These are phyloP conservation scores for Mirza zaza DNA, from an alignment of 2,113 vertebrate genomes.

Conservation along the genomic window DNA sequence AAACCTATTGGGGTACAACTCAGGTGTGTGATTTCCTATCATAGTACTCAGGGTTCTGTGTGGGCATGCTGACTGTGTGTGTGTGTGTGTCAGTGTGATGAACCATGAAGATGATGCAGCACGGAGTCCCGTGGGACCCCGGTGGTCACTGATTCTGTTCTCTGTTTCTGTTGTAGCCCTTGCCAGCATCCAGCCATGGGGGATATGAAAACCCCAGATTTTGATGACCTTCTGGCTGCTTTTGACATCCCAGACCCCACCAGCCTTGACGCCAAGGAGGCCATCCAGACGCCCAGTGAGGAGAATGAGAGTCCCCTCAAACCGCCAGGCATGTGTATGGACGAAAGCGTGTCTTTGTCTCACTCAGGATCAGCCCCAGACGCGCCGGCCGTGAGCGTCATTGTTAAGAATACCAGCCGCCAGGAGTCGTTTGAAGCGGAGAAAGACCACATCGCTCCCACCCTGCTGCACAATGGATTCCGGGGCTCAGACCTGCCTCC, in stretches of 20 bases:
- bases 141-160: not conserved
- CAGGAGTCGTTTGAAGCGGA: slow-evolving; percentile 92
- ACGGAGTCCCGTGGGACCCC: not conserved
- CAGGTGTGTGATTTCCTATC: not conserved
- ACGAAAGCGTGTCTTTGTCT: slow-evolving; percentile 86
- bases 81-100: not conserved
- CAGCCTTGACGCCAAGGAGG: slow-evolving; percentile 95
- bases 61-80: not conserved
- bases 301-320: slow-evolving; percentile 92
- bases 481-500: slow-evolving; percentile 83
- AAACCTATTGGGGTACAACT: not conserved
- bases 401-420: slow-evolving; percentile 96
- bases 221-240: slow-evolving; percentile 97
- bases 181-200: slow-evolving; percentile 92
- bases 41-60: not conserved
- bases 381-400: slow-evolving; percentile 93
- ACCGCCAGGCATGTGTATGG: slow-evolving; percentile 89
- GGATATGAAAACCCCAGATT: slow-evolving; percentile 99
- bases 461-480: slow-evolving; percentile 92
- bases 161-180: slow-evolving; percentile 49
- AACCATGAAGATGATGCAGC: not conserved
- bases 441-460: slow-evolving; percentile 86
- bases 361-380: slow-evolving; percentile 86
- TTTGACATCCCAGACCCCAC: slow-evolving; percentile 99
- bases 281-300: slow-evolving; percentile 90